Evolutionary conservation across 2,888 invertebrate genomes (phyloP), one percentile per base, ranked within the genome.

Genomic region (Mimachlamys varia): DNA sequence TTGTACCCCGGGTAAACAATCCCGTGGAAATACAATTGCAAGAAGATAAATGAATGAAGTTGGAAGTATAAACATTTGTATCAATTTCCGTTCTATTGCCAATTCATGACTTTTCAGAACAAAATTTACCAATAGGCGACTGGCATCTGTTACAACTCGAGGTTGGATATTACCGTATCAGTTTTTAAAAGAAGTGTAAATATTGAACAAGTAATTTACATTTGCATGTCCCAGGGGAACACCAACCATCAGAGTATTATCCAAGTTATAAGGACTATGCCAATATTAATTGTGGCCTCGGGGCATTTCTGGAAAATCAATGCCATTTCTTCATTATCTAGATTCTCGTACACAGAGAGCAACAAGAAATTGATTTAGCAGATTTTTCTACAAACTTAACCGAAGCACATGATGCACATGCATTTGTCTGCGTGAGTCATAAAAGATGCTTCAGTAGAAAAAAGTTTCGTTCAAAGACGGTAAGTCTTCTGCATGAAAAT

Each of bases 341-440:
- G 58, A 58, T 58, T 58, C 58, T 22, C 22, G n/a, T 58, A 58
- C 58, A 22, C 19, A 22, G 58, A 58, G 58, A 17, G 19, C 19
- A 22, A 17, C 15, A 58, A 7, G 22, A 58, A 58, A 58, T 58
- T 58, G 58, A 58, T 58, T 58, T 58, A 58, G 58, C 58, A 58
- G 58, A 58, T 58, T 58, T 58, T n/a, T 58, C 4, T 19, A 58
- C 58, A 22, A 58, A 58, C 22, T 58, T 58, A 58, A 58, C 58
- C 58, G n/a, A 58, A 58, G 58, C 58, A 58, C 58, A 58, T n/a
- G 19, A 58, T 58, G 58, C 58, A 58, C 58, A 58, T 58, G 58
- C 58, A 58, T 58, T 58, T 58, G 19, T 22, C 58, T n/a, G 0
- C 58, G n/a, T 58, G 58, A 58, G 58, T 58, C 58, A 58, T 58